These are phyloP conservation scores for Chrysochloris asiatica DNA, from an alignment of 2,113 vertebrate genomes.

Conservation along the genomic window DNA sequence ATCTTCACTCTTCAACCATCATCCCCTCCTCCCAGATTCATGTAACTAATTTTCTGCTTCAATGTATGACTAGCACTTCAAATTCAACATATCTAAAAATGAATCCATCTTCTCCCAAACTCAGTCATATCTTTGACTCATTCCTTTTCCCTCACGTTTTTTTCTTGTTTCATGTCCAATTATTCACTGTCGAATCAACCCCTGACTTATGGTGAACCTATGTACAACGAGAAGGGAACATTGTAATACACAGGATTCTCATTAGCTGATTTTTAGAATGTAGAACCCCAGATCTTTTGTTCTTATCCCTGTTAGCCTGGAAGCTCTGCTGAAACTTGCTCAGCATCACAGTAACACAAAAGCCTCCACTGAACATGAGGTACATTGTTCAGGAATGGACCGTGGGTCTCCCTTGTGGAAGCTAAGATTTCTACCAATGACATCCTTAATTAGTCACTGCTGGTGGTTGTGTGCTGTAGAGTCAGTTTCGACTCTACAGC, in stretches of 20 bases:
- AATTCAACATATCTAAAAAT: slow-evolving; percentile 6
- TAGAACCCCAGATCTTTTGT: neutral
- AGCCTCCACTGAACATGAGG: neutral
- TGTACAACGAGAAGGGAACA: neutral
- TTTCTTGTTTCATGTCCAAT: neutral
- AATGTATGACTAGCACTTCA: slow-evolving; percentile 10
- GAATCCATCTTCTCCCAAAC: slow-evolving; percentile 20
- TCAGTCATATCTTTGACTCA: slow-evolving; percentile 12
- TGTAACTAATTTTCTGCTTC: slow-evolving; percentile 39
- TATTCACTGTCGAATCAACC: too few relatives aligned
- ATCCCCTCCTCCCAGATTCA: neutral
- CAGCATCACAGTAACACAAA: neutral
- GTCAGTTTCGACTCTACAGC: too few relatives aligned
- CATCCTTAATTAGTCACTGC: too few relatives aligned
- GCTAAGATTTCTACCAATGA: too few relatives aligned
- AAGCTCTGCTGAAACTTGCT: neutral
- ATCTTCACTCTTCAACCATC: slow-evolving; percentile 26
- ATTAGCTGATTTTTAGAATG: neutral
- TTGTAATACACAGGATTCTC: neutral
- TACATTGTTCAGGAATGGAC: too few relatives aligned
- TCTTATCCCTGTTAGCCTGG: neutral
- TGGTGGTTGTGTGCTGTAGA: too few relatives aligned
- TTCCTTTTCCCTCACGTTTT: neutral
- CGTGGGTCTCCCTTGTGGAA: too few relatives aligned
- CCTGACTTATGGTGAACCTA: neutral